Percentiles rank a stretch among this genome's conserved stretches.
phyloP scores from a whole-genome alignment of 2,113 vertebrate species.

The Sceloporus tristichus region DNA sequence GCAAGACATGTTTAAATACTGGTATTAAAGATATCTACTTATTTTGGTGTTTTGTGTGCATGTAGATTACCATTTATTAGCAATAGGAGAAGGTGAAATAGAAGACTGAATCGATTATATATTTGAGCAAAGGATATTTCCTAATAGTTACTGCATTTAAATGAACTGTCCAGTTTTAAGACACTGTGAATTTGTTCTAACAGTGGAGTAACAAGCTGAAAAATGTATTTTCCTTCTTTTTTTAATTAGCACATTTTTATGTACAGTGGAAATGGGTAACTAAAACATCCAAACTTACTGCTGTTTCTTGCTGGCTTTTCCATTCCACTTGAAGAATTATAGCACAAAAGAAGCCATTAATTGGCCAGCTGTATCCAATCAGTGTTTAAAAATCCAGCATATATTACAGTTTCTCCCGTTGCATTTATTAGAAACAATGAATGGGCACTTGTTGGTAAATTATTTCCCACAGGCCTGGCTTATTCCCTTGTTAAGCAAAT shows the following conservation, averaged over 20 bases:
- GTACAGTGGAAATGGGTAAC: not conserved
- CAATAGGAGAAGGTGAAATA: not conserved
- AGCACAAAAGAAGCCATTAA: slow-evolving; percentile 60
- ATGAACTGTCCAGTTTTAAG: not conserved
- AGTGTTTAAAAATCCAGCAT: slow-evolving; percentile 48
- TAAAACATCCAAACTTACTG: not conserved
- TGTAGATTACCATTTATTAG: no score
- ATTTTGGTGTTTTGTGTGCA: no score
- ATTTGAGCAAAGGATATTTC: not conserved
- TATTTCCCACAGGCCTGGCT: slow-evolving; percentile 38
- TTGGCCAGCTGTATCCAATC: slow-evolving; percentile 50
- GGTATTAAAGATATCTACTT: no score
- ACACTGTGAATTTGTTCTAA: not conserved
- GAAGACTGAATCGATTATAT: not conserved
- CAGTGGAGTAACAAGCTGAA: not conserved
- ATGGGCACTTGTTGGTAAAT: slow-evolving; percentile 43
- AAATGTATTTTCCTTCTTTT: not conserved
- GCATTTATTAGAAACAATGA: slow-evolving; percentile 68
- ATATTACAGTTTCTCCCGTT: slow-evolving; percentile 62
- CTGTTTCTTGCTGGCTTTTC: not conserved
- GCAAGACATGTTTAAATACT: no score
- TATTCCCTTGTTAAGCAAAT: slow-evolving; percentile 61
- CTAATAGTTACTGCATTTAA: not conserved
- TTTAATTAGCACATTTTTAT: not conserved
- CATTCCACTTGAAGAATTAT: slow-evolving; percentile 45